Percentiles rank a stretch among this genome's conserved stretches.
Conservation (phyloP, 2,888 invertebrate species). For the Cryptus viduatorius region DNA sequence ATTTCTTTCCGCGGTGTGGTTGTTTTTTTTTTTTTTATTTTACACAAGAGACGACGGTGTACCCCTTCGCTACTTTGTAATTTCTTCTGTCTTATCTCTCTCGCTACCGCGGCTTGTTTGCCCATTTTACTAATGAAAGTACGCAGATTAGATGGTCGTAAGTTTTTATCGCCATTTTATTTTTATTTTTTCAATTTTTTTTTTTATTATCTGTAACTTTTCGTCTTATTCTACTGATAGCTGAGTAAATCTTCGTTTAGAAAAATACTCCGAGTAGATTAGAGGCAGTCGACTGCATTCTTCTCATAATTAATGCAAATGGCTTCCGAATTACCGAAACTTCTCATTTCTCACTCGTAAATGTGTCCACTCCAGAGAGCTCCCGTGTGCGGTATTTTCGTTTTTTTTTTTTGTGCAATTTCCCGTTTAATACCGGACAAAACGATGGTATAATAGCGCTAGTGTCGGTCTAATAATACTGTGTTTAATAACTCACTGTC, state of each 20-base stretch:
- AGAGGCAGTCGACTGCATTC: not conserved
- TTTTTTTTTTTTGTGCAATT: not conserved
- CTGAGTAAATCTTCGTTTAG: not conserved
- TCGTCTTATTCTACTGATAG: not conserved
- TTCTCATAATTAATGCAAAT: conserved; percentile 18
- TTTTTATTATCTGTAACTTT: not conserved
- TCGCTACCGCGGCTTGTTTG: not conserved
- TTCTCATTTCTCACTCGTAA: not conserved
- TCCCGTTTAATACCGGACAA: not conserved
- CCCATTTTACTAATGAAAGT: conserved; percentile 51
- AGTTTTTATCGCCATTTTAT: conserved; percentile 16
- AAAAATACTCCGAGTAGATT: conserved; percentile 22
- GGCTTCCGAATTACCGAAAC: not conserved
- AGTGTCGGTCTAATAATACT: not conserved
- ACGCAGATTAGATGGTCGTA: conserved; percentile 16
- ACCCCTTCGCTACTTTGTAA: not conserved
- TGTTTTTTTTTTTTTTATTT: not conserved
- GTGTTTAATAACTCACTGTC: conserved; percentile 86
- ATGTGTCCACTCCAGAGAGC: not conserved
- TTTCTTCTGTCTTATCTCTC: not conserved
- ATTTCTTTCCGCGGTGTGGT: not conserved
- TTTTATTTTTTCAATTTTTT: not conserved
- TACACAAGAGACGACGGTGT: not conserved
- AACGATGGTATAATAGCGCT: not conserved
- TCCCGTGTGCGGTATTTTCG: not conserved